Evolutionary conservation across 2,113 vertebrate genomes (phyloP).

Genomic region (Jacana jacana): DNA sequence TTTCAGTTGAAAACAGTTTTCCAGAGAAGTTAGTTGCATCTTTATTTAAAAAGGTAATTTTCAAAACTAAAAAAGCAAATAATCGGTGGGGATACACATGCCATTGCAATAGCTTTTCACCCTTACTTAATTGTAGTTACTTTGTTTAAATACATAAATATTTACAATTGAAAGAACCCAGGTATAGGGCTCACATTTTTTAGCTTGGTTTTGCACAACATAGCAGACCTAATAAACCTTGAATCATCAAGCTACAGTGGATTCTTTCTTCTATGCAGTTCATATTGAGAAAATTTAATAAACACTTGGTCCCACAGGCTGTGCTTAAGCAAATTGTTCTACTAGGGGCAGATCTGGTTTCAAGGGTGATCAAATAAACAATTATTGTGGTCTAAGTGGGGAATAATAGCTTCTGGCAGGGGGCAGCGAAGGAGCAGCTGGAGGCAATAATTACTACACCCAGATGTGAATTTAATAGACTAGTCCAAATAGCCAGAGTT

Average conservation of each 20-base stretch:
- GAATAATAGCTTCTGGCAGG: slow-evolving; percentile 47
- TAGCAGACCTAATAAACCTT: too few relatives aligned
- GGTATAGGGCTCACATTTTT: neutral
- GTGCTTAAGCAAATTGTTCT: slow-evolving; percentile 25
- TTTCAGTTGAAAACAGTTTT: neutral
- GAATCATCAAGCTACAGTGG: too few relatives aligned
- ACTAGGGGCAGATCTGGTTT: neutral
- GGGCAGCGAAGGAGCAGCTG: slow-evolving; percentile 42
- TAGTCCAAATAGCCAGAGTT: neutral
- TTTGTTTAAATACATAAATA: neutral
- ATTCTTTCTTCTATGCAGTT: neutral
- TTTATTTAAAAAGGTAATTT: neutral
- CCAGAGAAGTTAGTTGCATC: neutral
- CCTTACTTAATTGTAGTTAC: neutral
- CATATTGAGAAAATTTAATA: neutral
- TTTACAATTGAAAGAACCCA: neutral
- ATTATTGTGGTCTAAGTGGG: slow-evolving; percentile 5
- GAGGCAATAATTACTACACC: slow-evolving; percentile 40
- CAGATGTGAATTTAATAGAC: slow-evolving; percentile 22
- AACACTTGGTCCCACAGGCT: neutral
- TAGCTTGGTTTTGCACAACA: neutral
- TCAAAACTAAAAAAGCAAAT: neutral
- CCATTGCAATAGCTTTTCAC: neutral
- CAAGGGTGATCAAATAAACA: slow-evolving; percentile 40
- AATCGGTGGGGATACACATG: neutral